These are phyloP conservation scores for Monarcha castaneiventris DNA, from an alignment of 2,113 vertebrate genomes.

Conservation along the genomic window DNA sequence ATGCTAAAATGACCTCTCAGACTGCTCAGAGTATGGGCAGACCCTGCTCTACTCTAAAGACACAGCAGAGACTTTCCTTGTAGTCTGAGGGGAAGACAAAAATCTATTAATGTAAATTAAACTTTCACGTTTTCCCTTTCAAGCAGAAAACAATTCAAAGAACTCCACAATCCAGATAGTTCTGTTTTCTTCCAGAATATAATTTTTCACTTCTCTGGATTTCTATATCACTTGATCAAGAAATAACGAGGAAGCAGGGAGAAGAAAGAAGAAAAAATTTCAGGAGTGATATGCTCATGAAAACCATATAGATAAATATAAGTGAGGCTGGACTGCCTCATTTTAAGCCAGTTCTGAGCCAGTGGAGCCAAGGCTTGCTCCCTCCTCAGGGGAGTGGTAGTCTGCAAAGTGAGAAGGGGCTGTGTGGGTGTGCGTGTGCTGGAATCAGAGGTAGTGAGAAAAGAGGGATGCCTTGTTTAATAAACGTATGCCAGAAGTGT, in stretches of 20 bases:
- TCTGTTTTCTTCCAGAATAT: not conserved
- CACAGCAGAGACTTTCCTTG: not conserved
- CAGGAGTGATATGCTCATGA: not conserved
- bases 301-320: not conserved
- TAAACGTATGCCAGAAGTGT: constrained; percentile 61
- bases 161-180: not conserved
- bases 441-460: not conserved
- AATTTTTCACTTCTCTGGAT: not conserved
- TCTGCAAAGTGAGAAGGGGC: not conserved
- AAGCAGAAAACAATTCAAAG: not conserved
- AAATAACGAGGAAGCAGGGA: not conserved
- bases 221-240: not conserved
- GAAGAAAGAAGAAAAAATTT: not conserved
- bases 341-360: not conserved
- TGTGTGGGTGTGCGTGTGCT: not conserved
- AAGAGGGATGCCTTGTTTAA: constrained; percentile 23
- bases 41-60: not conserved
- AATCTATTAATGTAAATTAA: not conserved
- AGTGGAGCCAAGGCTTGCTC: not conserved
- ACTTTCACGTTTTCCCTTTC: not conserved
- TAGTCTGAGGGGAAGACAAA: not conserved
- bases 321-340: not conserved
- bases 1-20: not conserved
- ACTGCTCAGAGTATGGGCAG: not conserved
- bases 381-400: not conserved